These are phyloP conservation scores for Entelurus aequoreus DNA, from an alignment of 2,113 vertebrate genomes.

Conservation along the genomic window DNA sequence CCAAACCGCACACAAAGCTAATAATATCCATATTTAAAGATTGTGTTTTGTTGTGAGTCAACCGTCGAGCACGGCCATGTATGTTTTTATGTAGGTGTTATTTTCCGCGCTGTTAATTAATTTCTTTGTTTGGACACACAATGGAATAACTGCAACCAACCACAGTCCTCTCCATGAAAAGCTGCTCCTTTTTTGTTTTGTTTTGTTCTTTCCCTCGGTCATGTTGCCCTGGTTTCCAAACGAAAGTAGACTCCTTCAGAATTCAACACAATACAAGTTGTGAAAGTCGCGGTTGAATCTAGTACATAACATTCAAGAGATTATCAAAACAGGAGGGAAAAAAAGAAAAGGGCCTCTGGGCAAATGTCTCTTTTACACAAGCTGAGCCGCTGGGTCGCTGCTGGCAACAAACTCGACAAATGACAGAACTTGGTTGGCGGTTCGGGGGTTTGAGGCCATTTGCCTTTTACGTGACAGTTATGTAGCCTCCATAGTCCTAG, in stretches of 20 bases:
- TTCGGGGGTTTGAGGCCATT: slow-evolving; percentile 58
- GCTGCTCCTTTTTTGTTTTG: slow-evolving; percentile 30
- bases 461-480: slow-evolving; percentile 58
- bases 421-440: slow-evolving; percentile 68
- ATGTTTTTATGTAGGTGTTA: too few species aligned
- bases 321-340: slow-evolving; percentile 30
- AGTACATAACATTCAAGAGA: slow-evolving; percentile 60
- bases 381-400: slow-evolving; percentile 72
- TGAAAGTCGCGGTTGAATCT: slow-evolving; percentile 44
- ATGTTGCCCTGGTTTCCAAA: slow-evolving; percentile 35
- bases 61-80: too few species aligned
- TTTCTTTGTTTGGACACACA: slow-evolving; percentile 2
- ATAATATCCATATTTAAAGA: too few species aligned
- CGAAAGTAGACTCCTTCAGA: slow-evolving; percentile 34
- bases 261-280: slow-evolving; percentile 38
- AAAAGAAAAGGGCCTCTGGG: slow-evolving; percentile 64
- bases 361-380: slow-evolving; percentile 76
- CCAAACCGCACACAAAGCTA: too few species aligned
- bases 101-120: too few species aligned
- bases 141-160: slow-evolving; percentile 18
- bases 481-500: slow-evolving; percentile 31
- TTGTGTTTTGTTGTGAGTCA: too few species aligned
- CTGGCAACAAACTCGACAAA: slow-evolving; percentile 72
- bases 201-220: background rate
- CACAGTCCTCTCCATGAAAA: slow-evolving; percentile 7